Percentiles rank a stretch among this genome's conserved stretches.
Evolutionary conservation across 1,140 invertebrate genomes (phyloP).

Genomic region (Berghia stephanieae): DNA sequence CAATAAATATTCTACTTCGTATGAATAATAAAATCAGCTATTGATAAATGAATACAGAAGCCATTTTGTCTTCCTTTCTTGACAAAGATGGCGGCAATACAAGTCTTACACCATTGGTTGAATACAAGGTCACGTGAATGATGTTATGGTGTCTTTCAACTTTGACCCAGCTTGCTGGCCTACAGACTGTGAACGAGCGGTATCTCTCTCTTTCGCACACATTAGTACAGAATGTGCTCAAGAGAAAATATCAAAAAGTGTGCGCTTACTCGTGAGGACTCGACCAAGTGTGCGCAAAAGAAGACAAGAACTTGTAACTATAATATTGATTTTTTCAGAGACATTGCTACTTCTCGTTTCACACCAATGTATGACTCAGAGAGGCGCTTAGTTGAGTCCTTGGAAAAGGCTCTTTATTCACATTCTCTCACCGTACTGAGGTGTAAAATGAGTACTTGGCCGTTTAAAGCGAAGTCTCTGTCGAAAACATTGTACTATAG

Average conservation of each 20-base stretch:
- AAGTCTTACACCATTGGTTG: constrained; percentile 17
- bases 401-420: no score
- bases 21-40: not conserved
- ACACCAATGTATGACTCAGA: no score
- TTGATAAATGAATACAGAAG: constrained; percentile 11
- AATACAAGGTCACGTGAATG: constrained; percentile 27
- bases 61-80: constrained; percentile 18
- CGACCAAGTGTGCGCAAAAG: not conserved
- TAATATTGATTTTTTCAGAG: no score
- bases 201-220: not conserved
- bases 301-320: no score
- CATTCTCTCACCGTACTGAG: no score
- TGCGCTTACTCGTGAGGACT: not conserved
- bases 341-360: not conserved
- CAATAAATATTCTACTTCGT: not conserved
- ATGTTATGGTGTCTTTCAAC: not conserved
- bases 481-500: no score
- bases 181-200: no score
- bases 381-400: no score
- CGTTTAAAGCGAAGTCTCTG: no score
- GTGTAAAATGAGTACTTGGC: no score
- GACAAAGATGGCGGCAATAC: constrained; percentile 31
- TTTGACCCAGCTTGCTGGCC: no score
- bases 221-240: not conserved
- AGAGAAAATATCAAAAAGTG: not conserved